Conservation (phyloP, 2,113 vertebrate genomes). For the Pteruthius melanotis region DNA sequence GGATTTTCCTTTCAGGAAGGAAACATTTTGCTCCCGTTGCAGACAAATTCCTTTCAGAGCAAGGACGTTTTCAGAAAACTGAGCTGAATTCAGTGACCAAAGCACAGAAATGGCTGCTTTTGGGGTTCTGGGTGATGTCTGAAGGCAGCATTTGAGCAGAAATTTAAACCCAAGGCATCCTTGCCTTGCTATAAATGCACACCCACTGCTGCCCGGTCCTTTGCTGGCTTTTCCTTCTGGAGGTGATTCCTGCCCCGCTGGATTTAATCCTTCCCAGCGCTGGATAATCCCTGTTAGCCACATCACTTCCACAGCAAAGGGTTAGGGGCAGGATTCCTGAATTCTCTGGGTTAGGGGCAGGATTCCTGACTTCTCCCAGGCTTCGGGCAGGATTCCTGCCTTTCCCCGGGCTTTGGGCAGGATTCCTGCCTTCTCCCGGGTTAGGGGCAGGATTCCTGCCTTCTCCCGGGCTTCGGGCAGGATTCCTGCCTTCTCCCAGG, state of each 20-base stretch:
- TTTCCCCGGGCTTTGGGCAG: no score
- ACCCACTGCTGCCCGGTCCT: not conserved
- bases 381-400: no score
- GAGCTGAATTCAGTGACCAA: not conserved
- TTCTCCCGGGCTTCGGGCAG: no score
- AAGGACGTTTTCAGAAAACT: accelerated
- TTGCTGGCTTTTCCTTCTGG: not conserved
- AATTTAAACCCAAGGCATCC: not conserved
- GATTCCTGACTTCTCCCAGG: no score
- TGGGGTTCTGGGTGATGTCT: not conserved
- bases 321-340: no score
- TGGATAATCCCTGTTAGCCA: not conserved
- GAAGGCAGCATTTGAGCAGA: not conserved
- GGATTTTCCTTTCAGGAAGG: not conserved
- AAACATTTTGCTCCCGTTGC: not conserved
- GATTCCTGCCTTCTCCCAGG: no score
- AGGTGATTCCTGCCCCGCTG: not conserved
- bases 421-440: no score
- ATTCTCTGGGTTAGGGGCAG: no score
- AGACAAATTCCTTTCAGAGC: not conserved
- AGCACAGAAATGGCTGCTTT: not conserved
- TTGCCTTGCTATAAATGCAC: accelerated
- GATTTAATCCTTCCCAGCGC: not conserved
- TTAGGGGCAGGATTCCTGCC: no score
- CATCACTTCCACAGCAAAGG: no score